phyloP scores from a whole-genome alignment of 2,113 vertebrate species.

The Stegostoma tigrinum region DNA sequence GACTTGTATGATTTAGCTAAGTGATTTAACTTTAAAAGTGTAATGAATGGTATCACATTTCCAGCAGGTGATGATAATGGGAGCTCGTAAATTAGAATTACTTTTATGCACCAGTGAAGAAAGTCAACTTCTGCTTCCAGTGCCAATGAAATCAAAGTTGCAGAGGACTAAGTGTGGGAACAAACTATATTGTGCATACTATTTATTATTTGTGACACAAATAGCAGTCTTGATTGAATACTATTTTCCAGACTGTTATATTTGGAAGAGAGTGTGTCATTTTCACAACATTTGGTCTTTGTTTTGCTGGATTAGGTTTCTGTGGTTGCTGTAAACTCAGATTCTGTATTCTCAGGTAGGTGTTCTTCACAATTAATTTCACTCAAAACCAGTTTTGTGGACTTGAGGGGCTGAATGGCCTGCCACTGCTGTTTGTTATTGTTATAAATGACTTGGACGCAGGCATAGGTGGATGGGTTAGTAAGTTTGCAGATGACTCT shows the following conservation, averaged over 20 bases:
- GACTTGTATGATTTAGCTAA: neutral
- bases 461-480: no score
- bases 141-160: conserved; percentile 17
- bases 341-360: neutral
- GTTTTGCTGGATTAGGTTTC: neutral
- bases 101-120: neutral
- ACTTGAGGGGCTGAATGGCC: neutral
- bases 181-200: neutral
- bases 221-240: conserved; percentile 26
- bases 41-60: neutral
- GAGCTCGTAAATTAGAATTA: neutral
- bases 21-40: neutral
- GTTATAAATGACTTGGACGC: no score
- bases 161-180: conserved; percentile 13
- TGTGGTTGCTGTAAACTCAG: neutral
- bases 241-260: conserved; percentile 31
- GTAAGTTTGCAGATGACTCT: no score
- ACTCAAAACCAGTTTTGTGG: neutral
- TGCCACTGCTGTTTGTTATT: no score
- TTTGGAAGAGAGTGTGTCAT: neutral
- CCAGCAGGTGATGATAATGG: neutral
- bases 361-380: neutral
- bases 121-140: neutral
- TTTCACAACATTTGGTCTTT: conserved; percentile 8
- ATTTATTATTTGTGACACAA: conserved; percentile 24